Evolutionary conservation across 1,140 invertebrate species (phyloP), one percentile per base, ranked within the genome.

Genomic region (Zophobas atratus): DNA sequence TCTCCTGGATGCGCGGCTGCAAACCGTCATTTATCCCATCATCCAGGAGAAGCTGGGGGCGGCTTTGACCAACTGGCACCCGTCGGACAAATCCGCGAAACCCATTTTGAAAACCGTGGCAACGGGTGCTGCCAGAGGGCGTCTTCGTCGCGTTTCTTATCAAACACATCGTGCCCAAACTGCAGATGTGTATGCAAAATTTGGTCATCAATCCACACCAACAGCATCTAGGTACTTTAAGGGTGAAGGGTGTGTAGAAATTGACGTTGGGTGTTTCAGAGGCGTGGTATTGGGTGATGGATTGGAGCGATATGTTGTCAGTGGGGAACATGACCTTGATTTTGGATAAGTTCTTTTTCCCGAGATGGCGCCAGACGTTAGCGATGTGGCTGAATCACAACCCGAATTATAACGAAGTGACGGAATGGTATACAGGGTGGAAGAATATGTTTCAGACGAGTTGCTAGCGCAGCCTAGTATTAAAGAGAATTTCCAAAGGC

Each of bases 101-200:
- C 89, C 95, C n/a, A 96, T 99, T 88, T 88, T 99, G 0, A 90
- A 90, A 93, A 77, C 98, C 98, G 0, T 99, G 98, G 98, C 87
- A 92, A n/a, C 86, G 90, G 60, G 97, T 97, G 0, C 96, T 98
- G 81, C 89, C 92, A 55, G 92, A 92, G 75, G 92, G 92, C 4
- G 92, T 96, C 43, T 93, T 98, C 89, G 91, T 96, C 63, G 92
- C 93, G 3, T 96, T 99, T 84, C 86, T 99, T 36, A 89, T 96
- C 1, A 95, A 94, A 81, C 95, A 98, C 87, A 96, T 99, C 76
- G 87, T 98, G 56, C 97, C 98, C 1, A 98, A 99, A 86, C 87
- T 98, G 34, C 93, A 95, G 85, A 86, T 91, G 53, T 92, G 91
- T 33, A 87, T 98, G 60, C 87, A 88, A 41, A 87, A 88, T 48